phyloP scores from a whole-genome alignment of 1,140 invertebrate genomes.

The Grapholita molesta region DNA sequence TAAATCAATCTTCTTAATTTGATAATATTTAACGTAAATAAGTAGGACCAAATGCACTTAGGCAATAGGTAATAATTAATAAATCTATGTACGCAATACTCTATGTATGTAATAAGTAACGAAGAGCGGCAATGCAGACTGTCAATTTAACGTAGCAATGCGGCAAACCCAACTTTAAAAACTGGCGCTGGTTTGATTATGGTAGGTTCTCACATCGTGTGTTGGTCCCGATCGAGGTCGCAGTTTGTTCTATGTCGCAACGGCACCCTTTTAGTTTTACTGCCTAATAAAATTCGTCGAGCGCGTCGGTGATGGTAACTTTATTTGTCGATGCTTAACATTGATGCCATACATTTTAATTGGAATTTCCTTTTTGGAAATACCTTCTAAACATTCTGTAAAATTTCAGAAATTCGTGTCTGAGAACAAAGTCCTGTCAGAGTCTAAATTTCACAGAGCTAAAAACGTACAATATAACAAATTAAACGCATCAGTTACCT shows the following conservation, averaged over 20 bases:
- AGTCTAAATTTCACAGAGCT: too few species aligned
- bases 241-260: constrained; percentile 56
- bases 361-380: neutral
- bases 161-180: neutral
- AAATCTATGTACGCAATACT: too few species aligned
- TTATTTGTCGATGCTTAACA: constrained; percentile 38
- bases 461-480: too few species aligned
- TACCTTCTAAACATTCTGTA: neutral
- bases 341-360: constrained; percentile 17
- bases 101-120: too few species aligned
- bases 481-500: too few species aligned
- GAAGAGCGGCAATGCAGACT: neutral
- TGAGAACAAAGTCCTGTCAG: too few species aligned
- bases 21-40: too few species aligned
- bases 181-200: neutral
- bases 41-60: too few species aligned
- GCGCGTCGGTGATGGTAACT: constrained; percentile 46
- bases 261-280: constrained; percentile 70
- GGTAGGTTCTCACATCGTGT: constrained; percentile 28
- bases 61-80: too few species aligned
- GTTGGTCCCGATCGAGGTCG: constrained; percentile 44
- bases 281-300: constrained; percentile 53
- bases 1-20: too few species aligned
- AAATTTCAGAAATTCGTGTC: too few species aligned
- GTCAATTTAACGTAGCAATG: neutral